Conservation (phyloP, 2,888 invertebrate genomes). For the Ormyrus labotus region DNA sequence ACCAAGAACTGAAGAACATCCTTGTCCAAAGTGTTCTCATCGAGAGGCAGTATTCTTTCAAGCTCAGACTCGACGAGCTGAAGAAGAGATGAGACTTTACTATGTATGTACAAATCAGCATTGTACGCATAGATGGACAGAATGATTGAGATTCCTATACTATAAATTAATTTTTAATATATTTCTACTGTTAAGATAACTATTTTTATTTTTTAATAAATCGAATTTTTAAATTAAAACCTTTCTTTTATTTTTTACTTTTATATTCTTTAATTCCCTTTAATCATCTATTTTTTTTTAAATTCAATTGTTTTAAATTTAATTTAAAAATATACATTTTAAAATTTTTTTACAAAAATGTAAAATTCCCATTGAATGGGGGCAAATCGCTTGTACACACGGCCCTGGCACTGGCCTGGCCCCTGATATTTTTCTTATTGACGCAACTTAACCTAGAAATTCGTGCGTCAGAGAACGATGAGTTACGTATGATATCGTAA, state of each 20-base stretch:
- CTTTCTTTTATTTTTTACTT: background rate
- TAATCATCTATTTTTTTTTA: background rate
- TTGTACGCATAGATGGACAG: slow-evolving; percentile 97
- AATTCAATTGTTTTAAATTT: background rate
- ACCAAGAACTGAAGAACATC: slow-evolving; percentile 98
- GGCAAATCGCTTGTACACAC: background rate
- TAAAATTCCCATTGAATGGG: too few relatives aligned
- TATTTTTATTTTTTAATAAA: slow-evolving; percentile 33
- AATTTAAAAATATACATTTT: background rate
- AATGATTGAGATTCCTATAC: slow-evolving; percentile 77
- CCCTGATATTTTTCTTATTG: slow-evolving; percentile 25
- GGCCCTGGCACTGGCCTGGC: slow-evolving; percentile 4
- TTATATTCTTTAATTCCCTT: background rate
- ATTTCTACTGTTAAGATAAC: background rate
- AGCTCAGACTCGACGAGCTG: slow-evolving; percentile 96
- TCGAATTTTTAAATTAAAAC: slow-evolving; percentile 3
- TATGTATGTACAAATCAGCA: slow-evolving; percentile 95
- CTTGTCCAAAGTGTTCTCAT: slow-evolving; percentile 96
- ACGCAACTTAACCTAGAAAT: slow-evolving; percentile 54
- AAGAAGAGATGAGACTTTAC: slow-evolving; percentile 98
- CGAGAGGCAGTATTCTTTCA: slow-evolving; percentile 99
- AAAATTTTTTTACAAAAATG: background rate
- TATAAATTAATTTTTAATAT: slow-evolving; percentile 25
- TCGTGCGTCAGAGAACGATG: background rate
- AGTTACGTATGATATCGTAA: slow-evolving; percentile 30